A percentile compares a stretch with the other conserved stretches of the same genome.
These are phyloP conservation scores for Timema podura DNA, from an alignment of 2,888 invertebrate species.

Conservation along the genomic window DNA sequence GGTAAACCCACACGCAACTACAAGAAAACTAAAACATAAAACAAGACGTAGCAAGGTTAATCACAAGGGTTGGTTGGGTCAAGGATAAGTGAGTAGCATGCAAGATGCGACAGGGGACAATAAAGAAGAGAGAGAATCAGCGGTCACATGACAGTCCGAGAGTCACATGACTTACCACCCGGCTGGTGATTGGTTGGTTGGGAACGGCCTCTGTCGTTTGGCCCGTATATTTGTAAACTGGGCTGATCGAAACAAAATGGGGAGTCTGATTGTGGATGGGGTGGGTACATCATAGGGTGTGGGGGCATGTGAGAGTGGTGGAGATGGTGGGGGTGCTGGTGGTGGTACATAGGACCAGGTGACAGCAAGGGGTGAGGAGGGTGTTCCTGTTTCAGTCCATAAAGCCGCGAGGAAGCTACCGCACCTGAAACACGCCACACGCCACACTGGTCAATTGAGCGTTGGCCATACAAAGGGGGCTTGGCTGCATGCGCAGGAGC, in stretches of 20 bases:
- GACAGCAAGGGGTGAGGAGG: constrained; percentile 48
- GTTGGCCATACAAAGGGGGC: constrained; percentile 17
- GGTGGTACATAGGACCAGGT: constrained; percentile 56
- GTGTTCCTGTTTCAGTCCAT: constrained; percentile 32
- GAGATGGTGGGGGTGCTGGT: constrained; percentile 39
- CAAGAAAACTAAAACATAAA: constrained; percentile 20
- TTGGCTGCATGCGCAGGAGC: constrained; percentile 20
- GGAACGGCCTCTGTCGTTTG: constrained; percentile 32
- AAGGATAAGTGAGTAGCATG: constrained; percentile 22
- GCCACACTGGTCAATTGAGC: constrained; percentile 29
- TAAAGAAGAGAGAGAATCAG: constrained; percentile 36
- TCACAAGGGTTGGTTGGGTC: constrained; percentile 21
- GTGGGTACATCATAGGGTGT: constrained; percentile 34
- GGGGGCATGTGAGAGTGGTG: constrained; percentile 44
- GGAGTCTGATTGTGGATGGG: constrained; percentile 47
- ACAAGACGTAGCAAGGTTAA: constrained; percentile 20
- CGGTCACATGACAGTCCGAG: constrained; percentile 46
- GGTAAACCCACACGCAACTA: constrained; percentile 18
- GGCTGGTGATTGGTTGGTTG: constrained; percentile 46
- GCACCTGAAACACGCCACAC: constrained; percentile 34
- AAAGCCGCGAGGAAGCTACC: constrained; percentile 34
- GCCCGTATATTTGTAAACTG: constrained; percentile 46
- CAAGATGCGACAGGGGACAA: constrained; percentile 27
- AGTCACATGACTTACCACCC: constrained; percentile 49
- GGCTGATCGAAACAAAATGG: constrained; percentile 59